A percentile compares a stretch with the other conserved stretches of the same genome.
These are phyloP conservation scores for Triplophysa rosa DNA, from an alignment of 2,113 vertebrate species.

Conservation along the genomic window DNA sequence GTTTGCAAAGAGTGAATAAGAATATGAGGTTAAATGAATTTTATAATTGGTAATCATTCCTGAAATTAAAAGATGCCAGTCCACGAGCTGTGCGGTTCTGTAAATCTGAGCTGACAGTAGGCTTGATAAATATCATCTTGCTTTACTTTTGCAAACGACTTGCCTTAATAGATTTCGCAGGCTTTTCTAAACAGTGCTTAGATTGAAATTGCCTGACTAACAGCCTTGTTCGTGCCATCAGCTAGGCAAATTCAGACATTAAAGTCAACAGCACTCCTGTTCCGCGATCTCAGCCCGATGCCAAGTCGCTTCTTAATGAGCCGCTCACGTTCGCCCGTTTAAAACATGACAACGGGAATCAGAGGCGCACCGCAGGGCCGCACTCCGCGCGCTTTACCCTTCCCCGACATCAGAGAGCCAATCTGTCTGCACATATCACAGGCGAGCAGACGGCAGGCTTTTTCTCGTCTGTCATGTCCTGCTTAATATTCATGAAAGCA, in stretches of 20 bases:
- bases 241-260: conserved; percentile 72
- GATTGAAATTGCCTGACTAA: conserved; percentile 63
- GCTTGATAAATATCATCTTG: conserved; percentile 1
- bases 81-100: background rate
- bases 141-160: conserved; percentile 11
- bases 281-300: conserved; percentile 52
- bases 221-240: conserved; percentile 59
- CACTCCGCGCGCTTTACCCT: conserved; percentile 48
- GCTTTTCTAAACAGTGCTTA: conserved; percentile 58
- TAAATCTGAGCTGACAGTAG: background rate
- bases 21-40: background rate
- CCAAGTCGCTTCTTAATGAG: conserved; percentile 67
- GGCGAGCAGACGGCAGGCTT: conserved; percentile 62
- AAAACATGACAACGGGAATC: conserved; percentile 71
- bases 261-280: conserved; percentile 63
- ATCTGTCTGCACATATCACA: conserved; percentile 76
- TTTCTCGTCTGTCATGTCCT: conserved; percentile 72
- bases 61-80: conserved; percentile 8
- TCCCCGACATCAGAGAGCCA: conserved; percentile 73
- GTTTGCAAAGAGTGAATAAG: background rate
- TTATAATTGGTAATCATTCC: conserved; percentile 14
- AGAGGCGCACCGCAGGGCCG: conserved; percentile 51
- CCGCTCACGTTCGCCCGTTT: conserved; percentile 70
- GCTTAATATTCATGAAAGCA: conserved; percentile 84
- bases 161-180: conserved; percentile 11